Evolutionary conservation across 2,113 vertebrate species (phyloP).

Genomic region (Halcyon malimbica): DNA sequence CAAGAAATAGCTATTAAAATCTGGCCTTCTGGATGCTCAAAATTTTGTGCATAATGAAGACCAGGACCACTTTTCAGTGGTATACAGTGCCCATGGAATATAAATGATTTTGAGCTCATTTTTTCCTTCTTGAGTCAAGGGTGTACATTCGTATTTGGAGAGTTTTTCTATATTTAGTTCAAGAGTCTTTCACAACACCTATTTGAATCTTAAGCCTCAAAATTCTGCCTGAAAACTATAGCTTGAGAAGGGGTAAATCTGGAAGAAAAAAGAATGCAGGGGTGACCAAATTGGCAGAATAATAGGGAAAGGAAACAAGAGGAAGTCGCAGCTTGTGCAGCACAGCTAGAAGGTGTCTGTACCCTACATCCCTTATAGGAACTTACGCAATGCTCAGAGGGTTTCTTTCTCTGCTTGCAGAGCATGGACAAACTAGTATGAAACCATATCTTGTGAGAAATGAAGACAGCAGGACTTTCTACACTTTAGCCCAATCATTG

Average conservation of each 20-base stretch:
- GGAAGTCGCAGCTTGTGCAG: background rate
- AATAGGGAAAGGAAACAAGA: background rate
- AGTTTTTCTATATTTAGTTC: background rate
- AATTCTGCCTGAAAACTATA: background rate
- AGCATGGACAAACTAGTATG: background rate
- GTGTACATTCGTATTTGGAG: background rate
- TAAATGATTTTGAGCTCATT: background rate
- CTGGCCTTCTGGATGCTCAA: background rate
- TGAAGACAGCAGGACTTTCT: background rate
- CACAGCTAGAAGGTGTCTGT: background rate
- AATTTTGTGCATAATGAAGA: background rate
- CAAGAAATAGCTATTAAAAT: background rate
- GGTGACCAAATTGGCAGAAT: background rate
- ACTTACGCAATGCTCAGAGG: background rate
- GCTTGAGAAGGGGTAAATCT: background rate
- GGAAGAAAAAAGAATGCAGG: background rate
- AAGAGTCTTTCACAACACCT: background rate
- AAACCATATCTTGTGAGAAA: background rate
- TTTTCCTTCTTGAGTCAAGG: background rate
- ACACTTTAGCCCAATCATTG: background rate
- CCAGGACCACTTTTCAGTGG: background rate
- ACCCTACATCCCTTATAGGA: background rate
- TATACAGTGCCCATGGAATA: background rate
- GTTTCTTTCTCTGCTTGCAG: background rate
- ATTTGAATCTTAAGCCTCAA: background rate